These are phyloP conservation scores for Tragelaphus buxtoni DNA, from an alignment of 2,113 vertebrate species.

Conservation along the genomic window DNA sequence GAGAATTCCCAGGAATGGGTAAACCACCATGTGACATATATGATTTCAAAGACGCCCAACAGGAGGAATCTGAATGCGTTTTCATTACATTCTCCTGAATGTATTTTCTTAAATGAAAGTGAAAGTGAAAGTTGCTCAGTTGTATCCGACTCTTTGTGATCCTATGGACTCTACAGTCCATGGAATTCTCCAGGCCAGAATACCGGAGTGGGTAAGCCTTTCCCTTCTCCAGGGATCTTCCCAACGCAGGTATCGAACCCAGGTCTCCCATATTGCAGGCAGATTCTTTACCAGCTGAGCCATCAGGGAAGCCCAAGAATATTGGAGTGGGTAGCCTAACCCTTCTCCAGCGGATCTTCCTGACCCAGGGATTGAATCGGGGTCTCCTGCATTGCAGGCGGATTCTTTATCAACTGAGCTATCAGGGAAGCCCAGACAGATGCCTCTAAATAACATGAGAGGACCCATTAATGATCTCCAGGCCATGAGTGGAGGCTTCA, in stretches of 20 bases:
- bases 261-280: neutral
- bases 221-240: neutral
- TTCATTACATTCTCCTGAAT: neutral
- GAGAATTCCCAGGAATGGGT: neutral
- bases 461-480: neutral
- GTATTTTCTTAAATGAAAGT: neutral
- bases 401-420: neutral
- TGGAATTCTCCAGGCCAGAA: neutral
- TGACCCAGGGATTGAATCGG: neutral
- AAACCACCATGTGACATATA: neutral
- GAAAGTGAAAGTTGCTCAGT: neutral
- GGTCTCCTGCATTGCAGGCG: neutral
- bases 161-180: neutral
- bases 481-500: neutral
- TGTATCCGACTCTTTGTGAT: neutral
- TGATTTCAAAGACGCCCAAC: neutral
- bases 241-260: neutral
- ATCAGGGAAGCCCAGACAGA: neutral
- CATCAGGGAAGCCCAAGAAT: neutral
- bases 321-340: neutral
- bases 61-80: neutral
- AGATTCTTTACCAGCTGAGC: neutral
- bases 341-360: neutral
- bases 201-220: neutral
- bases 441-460: neutral